These are phyloP conservation scores for Drosophila burlai DNA, from an alignment of 1,140 invertebrate genomes.

Conservation along the genomic window DNA sequence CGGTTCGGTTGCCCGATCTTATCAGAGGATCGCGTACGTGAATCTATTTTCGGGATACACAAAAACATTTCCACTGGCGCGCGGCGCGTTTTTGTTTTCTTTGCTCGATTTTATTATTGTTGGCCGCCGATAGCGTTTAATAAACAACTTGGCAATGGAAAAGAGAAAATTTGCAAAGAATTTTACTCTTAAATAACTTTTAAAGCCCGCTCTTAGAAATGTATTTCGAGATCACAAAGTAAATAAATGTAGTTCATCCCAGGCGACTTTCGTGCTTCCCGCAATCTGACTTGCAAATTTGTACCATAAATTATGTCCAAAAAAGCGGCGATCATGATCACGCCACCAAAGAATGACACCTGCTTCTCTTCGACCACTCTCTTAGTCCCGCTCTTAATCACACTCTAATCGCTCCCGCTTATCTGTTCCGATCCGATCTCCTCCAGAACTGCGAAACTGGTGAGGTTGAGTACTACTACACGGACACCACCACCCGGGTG, in stretches of 20 bases:
- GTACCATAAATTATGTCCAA: constrained; percentile 14
- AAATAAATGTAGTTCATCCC: constrained; percentile 10
- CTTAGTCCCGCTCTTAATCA: constrained; percentile 11
- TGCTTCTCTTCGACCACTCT: constrained; percentile 1
- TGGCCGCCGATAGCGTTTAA: constrained; percentile 24
- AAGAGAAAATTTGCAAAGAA: constrained; percentile 1
- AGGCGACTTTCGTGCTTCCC: neutral
- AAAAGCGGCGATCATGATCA: constrained; percentile 22
- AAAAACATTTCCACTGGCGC: constrained; percentile 22
- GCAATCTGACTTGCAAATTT: constrained; percentile 52
- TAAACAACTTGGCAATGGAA: constrained; percentile 21
- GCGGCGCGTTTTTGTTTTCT: neutral
- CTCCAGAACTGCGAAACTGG: constrained; percentile 79
- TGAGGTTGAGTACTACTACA: constrained; percentile 74
- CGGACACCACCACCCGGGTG: constrained; percentile 55
- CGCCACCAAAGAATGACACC: constrained; percentile 34
- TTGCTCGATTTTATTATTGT: neutral
- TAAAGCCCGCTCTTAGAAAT: neutral
- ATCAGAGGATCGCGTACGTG: constrained; percentile 53
- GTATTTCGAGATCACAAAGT: neutral
- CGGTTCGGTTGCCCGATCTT: constrained; percentile 24
- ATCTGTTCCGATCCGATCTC: constrained; percentile 10
- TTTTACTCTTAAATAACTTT: neutral
- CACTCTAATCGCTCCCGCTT: neutral
- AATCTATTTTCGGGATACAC: constrained; percentile 53